phyloP scores from a whole-genome alignment of 1,140 invertebrate species.

The Cephus cinctus region DNA sequence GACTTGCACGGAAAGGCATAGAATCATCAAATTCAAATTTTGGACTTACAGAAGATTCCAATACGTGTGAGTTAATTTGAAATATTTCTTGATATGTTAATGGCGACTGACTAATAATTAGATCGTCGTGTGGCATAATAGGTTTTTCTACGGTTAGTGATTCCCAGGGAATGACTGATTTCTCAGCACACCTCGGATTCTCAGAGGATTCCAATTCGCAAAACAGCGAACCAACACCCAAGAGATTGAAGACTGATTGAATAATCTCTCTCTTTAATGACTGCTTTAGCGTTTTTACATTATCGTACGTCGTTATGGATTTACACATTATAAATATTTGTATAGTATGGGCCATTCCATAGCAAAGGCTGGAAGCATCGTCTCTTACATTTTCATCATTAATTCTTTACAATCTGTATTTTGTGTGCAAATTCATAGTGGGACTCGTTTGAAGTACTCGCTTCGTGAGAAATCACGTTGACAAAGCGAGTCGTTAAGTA shows the following conservation, averaged over 20 bases:
- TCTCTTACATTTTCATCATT: too few relatives aligned
- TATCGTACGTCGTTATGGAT: too few relatives aligned
- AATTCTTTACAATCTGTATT: too few relatives aligned
- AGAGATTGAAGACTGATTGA: slow-evolving; percentile 74
- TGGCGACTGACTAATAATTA: slow-evolving; percentile 16
- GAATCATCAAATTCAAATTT: slow-evolving; percentile 80
- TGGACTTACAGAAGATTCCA: slow-evolving; percentile 82
- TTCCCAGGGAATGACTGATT: slow-evolving; percentile 82
- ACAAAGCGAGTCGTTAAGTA: too few relatives aligned
- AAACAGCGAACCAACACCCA: slow-evolving; percentile 75
- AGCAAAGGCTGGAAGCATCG: too few relatives aligned
- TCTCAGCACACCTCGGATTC: slow-evolving; percentile 80
- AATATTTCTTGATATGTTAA: not conserved
- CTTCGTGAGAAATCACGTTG: too few relatives aligned
- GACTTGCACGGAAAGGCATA: slow-evolving; percentile 65
- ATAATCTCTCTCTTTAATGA: too few relatives aligned
- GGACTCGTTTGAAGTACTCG: too few relatives aligned
- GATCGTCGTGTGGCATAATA: slow-evolving; percentile 44
- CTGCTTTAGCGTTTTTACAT: too few relatives aligned
- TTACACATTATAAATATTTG: too few relatives aligned
- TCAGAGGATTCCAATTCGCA: slow-evolving; percentile 89
- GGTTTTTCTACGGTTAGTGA: slow-evolving; percentile 89
- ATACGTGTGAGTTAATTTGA: slow-evolving; percentile 69
- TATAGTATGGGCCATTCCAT: too few relatives aligned
- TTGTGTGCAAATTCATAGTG: too few relatives aligned